Conservation (phyloP, 2,113 vertebrate species). For the Cephalopterus ornatus region DNA sequence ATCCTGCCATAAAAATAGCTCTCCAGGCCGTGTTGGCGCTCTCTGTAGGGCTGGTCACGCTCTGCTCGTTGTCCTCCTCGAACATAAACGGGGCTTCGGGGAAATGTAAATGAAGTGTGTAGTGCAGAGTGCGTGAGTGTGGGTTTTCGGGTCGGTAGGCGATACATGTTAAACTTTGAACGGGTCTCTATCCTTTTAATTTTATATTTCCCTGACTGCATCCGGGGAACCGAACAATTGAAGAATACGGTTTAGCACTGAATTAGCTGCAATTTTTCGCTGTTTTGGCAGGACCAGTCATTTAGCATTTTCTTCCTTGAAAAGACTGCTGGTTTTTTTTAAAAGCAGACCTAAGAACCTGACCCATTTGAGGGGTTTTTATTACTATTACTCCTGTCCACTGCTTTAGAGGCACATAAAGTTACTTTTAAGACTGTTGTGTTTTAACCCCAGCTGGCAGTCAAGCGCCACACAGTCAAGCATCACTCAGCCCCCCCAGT, state of each 20-base stretch:
- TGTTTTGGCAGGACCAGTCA: background rate
- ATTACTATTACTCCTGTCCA: background rate
- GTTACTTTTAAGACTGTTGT: background rate
- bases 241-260: background rate
- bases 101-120: rapidly evolving
- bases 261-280: rapidly evolving
- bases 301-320: background rate
- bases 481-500: background rate
- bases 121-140: too few relatives aligned
- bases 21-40: rapidly evolving
- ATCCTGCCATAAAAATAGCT: rapidly evolving
- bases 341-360: background rate
- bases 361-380: too few relatives aligned
- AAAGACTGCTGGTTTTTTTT: background rate
- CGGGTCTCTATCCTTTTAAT: rapidly evolving
- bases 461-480: background rate
- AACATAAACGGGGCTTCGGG: rapidly evolving
- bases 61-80: rapidly evolving
- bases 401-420: background rate
- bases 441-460: background rate
- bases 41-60: rapidly evolving
- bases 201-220: background rate
- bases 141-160: background rate
- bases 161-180: background rate
- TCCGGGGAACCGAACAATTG: background rate